Evolutionary conservation across 2,113 vertebrate species (phyloP).

Genomic region (Benthochromis sp.): DNA sequence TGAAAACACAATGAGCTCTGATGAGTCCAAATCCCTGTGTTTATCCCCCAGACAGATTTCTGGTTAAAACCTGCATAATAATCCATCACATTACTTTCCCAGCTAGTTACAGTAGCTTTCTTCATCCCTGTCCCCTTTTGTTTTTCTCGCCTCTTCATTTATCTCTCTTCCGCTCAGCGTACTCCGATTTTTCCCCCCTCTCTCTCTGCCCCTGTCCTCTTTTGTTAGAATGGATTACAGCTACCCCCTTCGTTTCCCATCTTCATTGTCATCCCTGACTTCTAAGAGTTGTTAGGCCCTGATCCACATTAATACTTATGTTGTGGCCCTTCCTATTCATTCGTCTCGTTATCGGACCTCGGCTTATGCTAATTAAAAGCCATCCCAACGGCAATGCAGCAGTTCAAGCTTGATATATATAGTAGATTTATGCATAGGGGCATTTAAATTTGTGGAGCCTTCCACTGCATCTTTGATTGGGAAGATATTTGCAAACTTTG

Average conservation of each 20-base stretch:
- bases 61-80: conserved; percentile 27
- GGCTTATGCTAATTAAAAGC: conserved; percentile 51
- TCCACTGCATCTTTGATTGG: background rate
- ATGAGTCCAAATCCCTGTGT: conserved; percentile 33
- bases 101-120: background rate
- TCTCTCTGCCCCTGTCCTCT: background rate
- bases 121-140: background rate
- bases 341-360: conserved; percentile 21
- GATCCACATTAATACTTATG: conserved; percentile 22
- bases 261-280: conserved; percentile 10
- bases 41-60: conserved; percentile 22
- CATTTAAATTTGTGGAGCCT: background rate
- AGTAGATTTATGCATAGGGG: background rate
- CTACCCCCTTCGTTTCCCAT: background rate
- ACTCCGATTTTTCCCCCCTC: background rate
- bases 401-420: background rate
- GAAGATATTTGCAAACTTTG: background rate
- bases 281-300: conserved; percentile 14
- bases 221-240: conserved; percentile 10
- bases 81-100: conserved; percentile 24
- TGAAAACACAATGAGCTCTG: conserved; percentile 33
- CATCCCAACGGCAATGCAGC: background rate
- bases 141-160: background rate
- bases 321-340: conserved; percentile 19
- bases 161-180: background rate